phyloP scores from a whole-genome alignment of 2,888 invertebrate species.

The Aromia moschata region DNA sequence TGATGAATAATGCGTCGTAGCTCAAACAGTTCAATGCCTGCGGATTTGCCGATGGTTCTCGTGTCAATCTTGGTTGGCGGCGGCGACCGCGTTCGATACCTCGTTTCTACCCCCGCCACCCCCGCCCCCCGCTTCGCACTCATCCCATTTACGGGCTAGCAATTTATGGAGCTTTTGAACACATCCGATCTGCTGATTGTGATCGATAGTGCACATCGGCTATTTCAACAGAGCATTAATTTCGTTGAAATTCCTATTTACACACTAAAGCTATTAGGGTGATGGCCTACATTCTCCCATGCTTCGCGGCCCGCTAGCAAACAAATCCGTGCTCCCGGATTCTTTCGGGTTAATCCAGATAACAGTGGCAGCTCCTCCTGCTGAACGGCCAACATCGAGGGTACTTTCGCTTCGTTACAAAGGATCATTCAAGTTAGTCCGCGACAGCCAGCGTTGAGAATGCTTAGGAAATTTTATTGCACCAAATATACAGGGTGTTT shows the following conservation, averaged over 20 bases:
- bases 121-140: not conserved
- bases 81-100: slow-evolving; percentile 27
- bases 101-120: not conserved
- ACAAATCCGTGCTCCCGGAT: not conserved
- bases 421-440: too few relatives aligned
- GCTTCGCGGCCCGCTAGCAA: not conserved
- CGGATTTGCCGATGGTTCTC: slow-evolving; percentile 34
- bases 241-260: slow-evolving; percentile 24
- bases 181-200: slow-evolving; percentile 39
- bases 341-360: not conserved
- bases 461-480: too few relatives aligned
- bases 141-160: slow-evolving; percentile 22
- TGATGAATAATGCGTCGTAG: slow-evolving; percentile 35
- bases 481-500: too few relatives aligned
- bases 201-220: slow-evolving; percentile 38
- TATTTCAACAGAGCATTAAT: slow-evolving; percentile 27
- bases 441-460: too few relatives aligned
- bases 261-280: not conserved
- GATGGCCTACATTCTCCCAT: not conserved
- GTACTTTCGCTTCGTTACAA: too few relatives aligned
- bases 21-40: slow-evolving; percentile 34
- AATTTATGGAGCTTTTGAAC: slow-evolving; percentile 41
- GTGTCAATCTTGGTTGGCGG: slow-evolving; percentile 35
- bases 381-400: too few relatives aligned
- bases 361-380: not conserved